phyloP scores from a whole-genome alignment of 2,888 invertebrate species.

The Ectobius pallidus region DNA sequence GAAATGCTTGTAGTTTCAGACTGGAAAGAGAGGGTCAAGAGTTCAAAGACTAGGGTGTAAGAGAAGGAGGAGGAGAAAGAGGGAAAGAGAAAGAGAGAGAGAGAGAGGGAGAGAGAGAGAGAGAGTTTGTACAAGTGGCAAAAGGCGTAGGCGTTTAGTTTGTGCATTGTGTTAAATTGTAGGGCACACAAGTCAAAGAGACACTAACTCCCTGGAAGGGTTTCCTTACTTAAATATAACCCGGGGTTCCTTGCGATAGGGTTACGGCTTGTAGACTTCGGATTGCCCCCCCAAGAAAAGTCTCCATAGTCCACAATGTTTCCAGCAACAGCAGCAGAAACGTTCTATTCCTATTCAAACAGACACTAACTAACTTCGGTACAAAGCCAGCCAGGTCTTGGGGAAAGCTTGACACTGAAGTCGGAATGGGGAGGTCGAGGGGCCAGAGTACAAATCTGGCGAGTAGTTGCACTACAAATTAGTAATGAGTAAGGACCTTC shows the following conservation, averaged over 20 bases:
- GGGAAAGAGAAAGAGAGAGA: too few relatives aligned
- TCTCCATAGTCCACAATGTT: not conserved
- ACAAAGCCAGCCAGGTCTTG: conserved; percentile 32
- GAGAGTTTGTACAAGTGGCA: too few relatives aligned
- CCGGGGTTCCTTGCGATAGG: not conserved
- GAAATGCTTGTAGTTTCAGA: too few relatives aligned
- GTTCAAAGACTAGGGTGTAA: not conserved
- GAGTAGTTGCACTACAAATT: conserved; percentile 32
- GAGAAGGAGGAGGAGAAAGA: too few relatives aligned
- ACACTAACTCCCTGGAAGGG: not conserved
- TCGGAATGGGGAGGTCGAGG: not conserved
- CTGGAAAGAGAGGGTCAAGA: not conserved
- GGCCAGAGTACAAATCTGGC: conserved; percentile 26
- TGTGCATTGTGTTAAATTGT: conserved; percentile 13
- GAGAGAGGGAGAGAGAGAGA: too few relatives aligned
- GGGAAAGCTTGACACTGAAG: not conserved
- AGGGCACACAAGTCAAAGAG: conserved; percentile 10
- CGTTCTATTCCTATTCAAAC: conserved; percentile 32
- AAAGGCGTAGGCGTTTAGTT: not conserved
- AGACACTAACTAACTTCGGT: conserved; percentile 40
- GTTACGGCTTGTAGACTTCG: not conserved
- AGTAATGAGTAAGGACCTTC: conserved; percentile 29
- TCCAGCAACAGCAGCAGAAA: not conserved
- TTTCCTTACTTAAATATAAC: conserved; percentile 17
- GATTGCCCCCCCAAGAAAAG: too few relatives aligned